A percentile compares a stretch with the other conserved stretches of the same genome.
Conservation (phyloP, 1,140 invertebrate genomes). For the Drosophila novamexicana region DNA sequence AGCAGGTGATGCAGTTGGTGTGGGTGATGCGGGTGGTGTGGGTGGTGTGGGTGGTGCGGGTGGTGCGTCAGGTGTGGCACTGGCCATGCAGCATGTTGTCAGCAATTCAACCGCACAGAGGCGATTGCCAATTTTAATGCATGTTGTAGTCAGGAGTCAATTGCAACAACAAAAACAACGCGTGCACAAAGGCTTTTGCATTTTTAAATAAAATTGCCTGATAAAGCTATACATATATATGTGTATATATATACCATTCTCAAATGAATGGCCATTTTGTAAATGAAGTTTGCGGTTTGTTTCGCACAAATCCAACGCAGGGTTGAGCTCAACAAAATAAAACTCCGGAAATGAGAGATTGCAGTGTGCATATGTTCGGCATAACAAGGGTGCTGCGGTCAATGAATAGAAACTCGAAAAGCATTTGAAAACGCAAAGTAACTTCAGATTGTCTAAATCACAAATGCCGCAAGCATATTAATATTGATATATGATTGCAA, state of each 20-base stretch:
- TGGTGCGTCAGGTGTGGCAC: constrained; percentile 45
- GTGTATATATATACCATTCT: neutral
- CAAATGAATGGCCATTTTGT: constrained; percentile 46
- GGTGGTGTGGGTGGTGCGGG: neutral
- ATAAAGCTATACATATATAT: too few species aligned
- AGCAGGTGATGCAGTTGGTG: neutral
- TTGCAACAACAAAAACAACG: constrained; percentile 15
- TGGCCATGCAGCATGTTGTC: constrained; percentile 44
- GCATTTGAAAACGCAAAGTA: neutral
- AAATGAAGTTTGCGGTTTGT: constrained; percentile 52
- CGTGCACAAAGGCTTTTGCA: constrained; percentile 47
- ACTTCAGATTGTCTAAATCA: constrained; percentile 13
- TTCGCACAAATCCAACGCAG: constrained; percentile 9
- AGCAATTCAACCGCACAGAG: constrained; percentile 49
- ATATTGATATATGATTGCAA: constrained; percentile 24
- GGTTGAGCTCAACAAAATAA: neutral
- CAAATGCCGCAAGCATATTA: constrained; percentile 4
- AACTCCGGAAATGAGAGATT: constrained; percentile 35
- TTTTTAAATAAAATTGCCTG: constrained; percentile 52
- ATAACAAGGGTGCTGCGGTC: neutral
- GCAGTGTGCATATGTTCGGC: constrained; percentile 29
- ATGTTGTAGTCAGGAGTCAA: constrained; percentile 36
- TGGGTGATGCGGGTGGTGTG: neutral
- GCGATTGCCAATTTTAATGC: constrained; percentile 54
- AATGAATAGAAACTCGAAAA: neutral